Conservation (phyloP, 2,888 invertebrate species). For the Argyresthia albistria region DNA sequence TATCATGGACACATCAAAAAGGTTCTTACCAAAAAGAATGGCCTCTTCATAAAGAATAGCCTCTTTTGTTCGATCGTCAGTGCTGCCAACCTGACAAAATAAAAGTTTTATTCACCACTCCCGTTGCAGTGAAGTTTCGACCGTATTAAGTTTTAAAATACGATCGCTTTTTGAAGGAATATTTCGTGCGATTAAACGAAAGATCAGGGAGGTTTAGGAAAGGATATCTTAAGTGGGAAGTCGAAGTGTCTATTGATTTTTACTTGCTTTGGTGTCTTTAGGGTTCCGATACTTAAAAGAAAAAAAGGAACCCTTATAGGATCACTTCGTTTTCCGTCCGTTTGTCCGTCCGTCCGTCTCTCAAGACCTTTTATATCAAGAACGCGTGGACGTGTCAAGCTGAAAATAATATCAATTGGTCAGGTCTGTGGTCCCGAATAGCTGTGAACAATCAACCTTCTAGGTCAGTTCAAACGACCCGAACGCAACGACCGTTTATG, state of each 20-base stretch:
- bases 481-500: too few species aligned
- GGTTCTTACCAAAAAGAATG: background rate
- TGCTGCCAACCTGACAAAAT: background rate
- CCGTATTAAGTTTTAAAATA: background rate
- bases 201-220: background rate
- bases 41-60: constrained; percentile 1
- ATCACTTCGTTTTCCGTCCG: too few species aligned
- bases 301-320: too few species aligned
- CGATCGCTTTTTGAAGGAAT: background rate
- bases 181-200: background rate
- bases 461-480: too few species aligned
- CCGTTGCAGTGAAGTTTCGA: background rate
- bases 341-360: too few species aligned
- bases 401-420: too few species aligned
- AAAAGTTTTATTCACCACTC: background rate
- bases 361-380: too few species aligned
- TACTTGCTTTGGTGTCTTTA: background rate
- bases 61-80: constrained; percentile 2
- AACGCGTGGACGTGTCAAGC: too few species aligned
- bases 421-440: too few species aligned
- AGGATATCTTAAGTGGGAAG: constrained; percentile 1
- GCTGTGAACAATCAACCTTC: too few species aligned
- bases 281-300: too few species aligned
- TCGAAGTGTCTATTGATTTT: constrained; percentile 3
- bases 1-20: background rate